These are phyloP conservation scores for Etheostoma spectabile DNA, from an alignment of 2,113 vertebrate species.

Conservation along the genomic window DNA sequence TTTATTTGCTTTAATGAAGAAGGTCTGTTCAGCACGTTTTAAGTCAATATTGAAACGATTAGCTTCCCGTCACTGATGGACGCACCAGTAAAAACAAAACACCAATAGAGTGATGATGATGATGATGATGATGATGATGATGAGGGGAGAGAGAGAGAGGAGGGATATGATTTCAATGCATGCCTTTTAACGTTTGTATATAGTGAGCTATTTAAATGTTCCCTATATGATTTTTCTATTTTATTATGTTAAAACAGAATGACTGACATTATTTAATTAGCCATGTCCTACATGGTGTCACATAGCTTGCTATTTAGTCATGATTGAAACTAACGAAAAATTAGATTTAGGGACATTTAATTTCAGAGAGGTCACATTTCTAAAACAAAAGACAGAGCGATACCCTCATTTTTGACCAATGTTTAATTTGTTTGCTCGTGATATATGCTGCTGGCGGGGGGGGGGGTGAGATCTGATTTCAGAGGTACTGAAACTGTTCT, in stretches of 20 bases:
- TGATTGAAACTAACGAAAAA: not conserved
- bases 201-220: not conserved
- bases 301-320: not conserved
- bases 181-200: not conserved
- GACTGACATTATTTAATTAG: not conserved
- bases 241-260: not conserved
- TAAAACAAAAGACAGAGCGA: not conserved
- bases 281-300: not conserved
- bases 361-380: not conserved
- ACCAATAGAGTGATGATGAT: slow-evolving; percentile 28
- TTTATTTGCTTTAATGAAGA: not conserved
- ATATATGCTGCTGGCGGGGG: slow-evolving; percentile 27
- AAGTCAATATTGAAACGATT: not conserved
- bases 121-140: slow-evolving; percentile 6
- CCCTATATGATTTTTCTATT: not conserved
- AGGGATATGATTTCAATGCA: not conserved
- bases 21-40: not conserved
- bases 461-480: slow-evolving; percentile 49
- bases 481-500: slow-evolving; percentile 20
- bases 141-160: too few relatives aligned
- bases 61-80: slow-evolving; percentile 21
- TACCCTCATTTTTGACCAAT: not conserved
- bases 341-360: not conserved
- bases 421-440: not conserved
- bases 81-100: slow-evolving; percentile 31